Percentiles rank a stretch among this genome's conserved stretches.
Conservation (phyloP, 2,797 vertebrate species). For the Helarctos malayanus region DNA sequence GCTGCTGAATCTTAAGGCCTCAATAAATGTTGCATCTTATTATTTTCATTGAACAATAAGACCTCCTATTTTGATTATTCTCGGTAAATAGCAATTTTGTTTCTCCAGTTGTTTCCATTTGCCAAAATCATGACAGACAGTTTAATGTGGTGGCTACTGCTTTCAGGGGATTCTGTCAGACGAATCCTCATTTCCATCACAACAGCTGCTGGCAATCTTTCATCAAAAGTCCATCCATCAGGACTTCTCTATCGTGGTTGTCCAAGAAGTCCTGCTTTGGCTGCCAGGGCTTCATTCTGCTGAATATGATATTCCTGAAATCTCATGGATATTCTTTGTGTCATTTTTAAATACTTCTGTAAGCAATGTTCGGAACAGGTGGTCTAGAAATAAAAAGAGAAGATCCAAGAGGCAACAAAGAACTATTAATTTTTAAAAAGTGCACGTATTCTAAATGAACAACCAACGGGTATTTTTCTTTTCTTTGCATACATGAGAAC, state of each 20-base stretch:
- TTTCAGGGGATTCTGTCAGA: slow-evolving; percentile 64
- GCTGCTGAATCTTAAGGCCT: slow-evolving; percentile 75
- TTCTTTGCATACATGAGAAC: slow-evolving; percentile 48
- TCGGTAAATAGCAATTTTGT: slow-evolving; percentile 69
- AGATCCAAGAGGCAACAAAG: slow-evolving; percentile 64
- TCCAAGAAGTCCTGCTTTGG: slow-evolving; percentile 96
- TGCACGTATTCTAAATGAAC: slow-evolving; percentile 52
- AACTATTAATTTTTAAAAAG: slow-evolving; percentile 60
- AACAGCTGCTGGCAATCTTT: slow-evolving; percentile 64
- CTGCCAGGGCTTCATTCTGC: slow-evolving; percentile 98
- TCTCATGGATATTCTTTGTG: slow-evolving; percentile 98
- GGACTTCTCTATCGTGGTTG: slow-evolving; percentile 91
- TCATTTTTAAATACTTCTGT: slow-evolving; percentile 99
- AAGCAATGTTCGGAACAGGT: slow-evolving; percentile 97
- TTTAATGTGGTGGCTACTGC: slow-evolving; percentile 43
- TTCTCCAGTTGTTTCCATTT: slow-evolving; percentile 75
- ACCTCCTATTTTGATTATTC: slow-evolving; percentile 70
- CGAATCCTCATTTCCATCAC: slow-evolving; percentile 54
- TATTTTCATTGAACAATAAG: slow-evolving; percentile 65
- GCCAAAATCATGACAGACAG: slow-evolving; percentile 74
- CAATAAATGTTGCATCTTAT: slow-evolving; percentile 67
- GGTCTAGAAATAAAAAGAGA: slow-evolving; percentile 88
- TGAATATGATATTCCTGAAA: slow-evolving; percentile 99
- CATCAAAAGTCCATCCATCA: neutral
- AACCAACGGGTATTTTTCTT: neutral